Evolutionary conservation across 1,140 invertebrate genomes (phyloP), one percentile per base, ranked within the genome.

Genomic region (Zaprionus capensis): DNA sequence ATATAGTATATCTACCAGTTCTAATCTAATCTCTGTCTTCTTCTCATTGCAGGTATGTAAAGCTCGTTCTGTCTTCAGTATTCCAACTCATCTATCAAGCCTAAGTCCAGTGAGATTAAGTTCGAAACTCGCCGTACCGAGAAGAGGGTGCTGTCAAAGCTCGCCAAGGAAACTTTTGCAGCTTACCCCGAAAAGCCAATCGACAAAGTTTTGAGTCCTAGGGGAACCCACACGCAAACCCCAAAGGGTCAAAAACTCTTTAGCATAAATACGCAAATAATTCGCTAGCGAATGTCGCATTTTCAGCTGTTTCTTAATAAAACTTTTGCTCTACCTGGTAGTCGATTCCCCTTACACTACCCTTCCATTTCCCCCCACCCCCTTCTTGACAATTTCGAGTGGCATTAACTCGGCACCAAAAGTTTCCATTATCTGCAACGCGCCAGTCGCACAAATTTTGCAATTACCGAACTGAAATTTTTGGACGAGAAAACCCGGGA

Each of bases 221-320:
- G 49, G 57, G 73, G 59, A 38, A 20, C 11, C 11, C 62, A 59
- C 46, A 79, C 58, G 55, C 73, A 36, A 71, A 20, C 36, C 41
- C 20, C 53, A 72, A 71, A 77, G 83, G 80, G 80, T 78, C 83
- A 83, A 58, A 56, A 64, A 64, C 53, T 51, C 67, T 38, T 34
- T 41, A 49, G 80, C 78, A 88, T 88, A 87, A 87, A 83, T 87
- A 87, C 80, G 78, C 81, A 88, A 87, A 83, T 88, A 88, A 83
- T 88, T 81, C 74, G 74, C 58, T 76, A 24, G 61, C 70, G 49
- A 68, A 55, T 68, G 71, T 84, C 70, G 70, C 77, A 66, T 63
- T 80, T 71, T 71, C 67, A 34, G 22, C 46, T 71, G 73, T 58
- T 76, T 82, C 80, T 82, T 78, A 87, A 87, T 87, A 87, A 80